Percentiles rank a stretch among this genome's conserved stretches.
phyloP scores from a whole-genome alignment of 1,140 invertebrate species.

The Coelopa frigida region DNA sequence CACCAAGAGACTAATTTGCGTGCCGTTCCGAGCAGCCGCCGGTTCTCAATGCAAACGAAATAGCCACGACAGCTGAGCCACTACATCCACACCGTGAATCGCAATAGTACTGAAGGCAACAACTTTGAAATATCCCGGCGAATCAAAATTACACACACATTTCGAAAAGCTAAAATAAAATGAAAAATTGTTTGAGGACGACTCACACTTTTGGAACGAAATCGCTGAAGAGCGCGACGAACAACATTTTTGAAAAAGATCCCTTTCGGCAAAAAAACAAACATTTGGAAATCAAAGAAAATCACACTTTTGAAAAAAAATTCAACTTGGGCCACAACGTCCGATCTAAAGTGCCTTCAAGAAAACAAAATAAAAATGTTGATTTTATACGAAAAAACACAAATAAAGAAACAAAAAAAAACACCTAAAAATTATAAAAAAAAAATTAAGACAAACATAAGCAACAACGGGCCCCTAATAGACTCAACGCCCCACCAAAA shows the following conservation, averaged over 20 bases:
- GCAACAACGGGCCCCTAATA: conserved; percentile 65
- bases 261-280: too few relatives aligned
- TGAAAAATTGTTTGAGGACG: conserved; percentile 7
- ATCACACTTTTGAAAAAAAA: too few relatives aligned
- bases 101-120: conserved; percentile 45
- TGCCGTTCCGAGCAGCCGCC: conserved; percentile 13
- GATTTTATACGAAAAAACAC: conserved; percentile 70
- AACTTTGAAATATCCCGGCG: conserved; percentile 20
- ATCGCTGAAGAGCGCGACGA: too few relatives aligned
- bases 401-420: conserved; percentile 39
- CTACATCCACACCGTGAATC: conserved; percentile 30
- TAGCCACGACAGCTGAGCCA: conserved; percentile 19
- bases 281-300: too few relatives aligned
- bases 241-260: too few relatives aligned
- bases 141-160: conserved; percentile 16
- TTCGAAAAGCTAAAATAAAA: conserved; percentile 15
- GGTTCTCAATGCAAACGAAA: conserved; percentile 37
- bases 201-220: conserved; percentile 7
- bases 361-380: conserved; percentile 51
- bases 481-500: too few relatives aligned
- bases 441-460: conserved; percentile 42
- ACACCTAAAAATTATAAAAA: conserved; percentile 50
- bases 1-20: too few relatives aligned
- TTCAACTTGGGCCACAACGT: conserved; percentile 74
- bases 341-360: conserved; percentile 84